A percentile compares a stretch with the other conserved stretches of the same genome.
Evolutionary conservation across 53 echinoderm and acorn worm genomes (phyloP).

Genomic region (Holothuria leucospilota): DNA sequence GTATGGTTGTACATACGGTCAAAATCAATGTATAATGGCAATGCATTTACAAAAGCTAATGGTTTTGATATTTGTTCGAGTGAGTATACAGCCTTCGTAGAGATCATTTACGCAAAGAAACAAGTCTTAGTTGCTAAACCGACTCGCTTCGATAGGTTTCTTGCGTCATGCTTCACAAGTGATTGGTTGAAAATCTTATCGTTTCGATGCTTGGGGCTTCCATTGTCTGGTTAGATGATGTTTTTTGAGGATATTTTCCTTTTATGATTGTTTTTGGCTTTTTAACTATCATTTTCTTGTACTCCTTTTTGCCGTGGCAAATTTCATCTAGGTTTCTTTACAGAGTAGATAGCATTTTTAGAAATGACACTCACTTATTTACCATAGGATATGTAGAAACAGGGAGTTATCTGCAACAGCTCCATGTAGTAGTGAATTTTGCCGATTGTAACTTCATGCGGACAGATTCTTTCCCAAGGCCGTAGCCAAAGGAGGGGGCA

Average conservation of each 20-base stretch:
- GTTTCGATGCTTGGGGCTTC: constrained; percentile 18
- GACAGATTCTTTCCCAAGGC: no score
- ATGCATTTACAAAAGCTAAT: not conserved
- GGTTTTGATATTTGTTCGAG: not conserved
- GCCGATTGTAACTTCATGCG: no score
- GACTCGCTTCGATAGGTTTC: not conserved
- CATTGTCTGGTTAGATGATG: not conserved
- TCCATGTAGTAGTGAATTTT: not conserved
- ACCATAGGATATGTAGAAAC: no score
- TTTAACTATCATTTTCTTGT: no score
- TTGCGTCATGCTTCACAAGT: constrained; percentile 31
- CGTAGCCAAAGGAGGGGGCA: no score
- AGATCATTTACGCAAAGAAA: not conserved
- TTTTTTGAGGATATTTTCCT: no score
- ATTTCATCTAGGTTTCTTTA: no score
- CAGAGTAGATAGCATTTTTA: not conserved
- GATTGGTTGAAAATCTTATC: constrained; percentile 34
- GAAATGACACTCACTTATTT: not conserved
- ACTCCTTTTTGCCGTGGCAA: no score
- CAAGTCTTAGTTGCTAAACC: not conserved
- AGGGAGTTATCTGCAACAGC: no score
- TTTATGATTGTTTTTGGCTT: no score
- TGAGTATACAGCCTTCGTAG: not conserved
- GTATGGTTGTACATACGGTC: no score
- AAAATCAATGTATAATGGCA: no score